Percentiles rank a stretch among this genome's conserved stretches.
Conservation (phyloP, 2,888 invertebrate genomes). For the Lamellibrachia satsuma region DNA sequence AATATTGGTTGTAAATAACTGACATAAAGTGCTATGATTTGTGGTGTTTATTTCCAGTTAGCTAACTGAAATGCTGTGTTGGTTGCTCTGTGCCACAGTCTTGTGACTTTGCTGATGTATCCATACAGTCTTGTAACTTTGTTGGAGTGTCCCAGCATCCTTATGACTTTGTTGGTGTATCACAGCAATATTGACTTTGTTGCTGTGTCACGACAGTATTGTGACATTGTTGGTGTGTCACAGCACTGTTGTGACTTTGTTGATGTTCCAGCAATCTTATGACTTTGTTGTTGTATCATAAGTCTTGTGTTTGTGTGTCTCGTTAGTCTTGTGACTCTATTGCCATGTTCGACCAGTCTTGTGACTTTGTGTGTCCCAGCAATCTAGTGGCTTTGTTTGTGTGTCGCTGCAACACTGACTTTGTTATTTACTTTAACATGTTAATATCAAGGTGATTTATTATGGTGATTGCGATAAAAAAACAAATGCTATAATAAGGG, state of each 20-base stretch:
- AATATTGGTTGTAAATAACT: neutral
- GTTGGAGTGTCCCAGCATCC: neutral
- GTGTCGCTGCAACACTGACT: neutral
- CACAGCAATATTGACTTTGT: no score
- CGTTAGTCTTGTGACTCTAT: neutral
- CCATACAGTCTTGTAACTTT: neutral
- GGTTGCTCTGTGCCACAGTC: neutral
- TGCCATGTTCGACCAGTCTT: neutral
- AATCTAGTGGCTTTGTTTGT: neutral
- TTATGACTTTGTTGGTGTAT: neutral
- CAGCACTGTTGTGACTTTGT: neutral
- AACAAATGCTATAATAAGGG: no score
- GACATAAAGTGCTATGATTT: neutral
- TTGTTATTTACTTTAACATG: neutral
- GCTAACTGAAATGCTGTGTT: neutral
- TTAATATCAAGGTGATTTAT: no score
- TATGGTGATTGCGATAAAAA: no score
- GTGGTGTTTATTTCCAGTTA: neutral
- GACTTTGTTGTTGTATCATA: neutral
- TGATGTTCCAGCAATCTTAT: neutral
- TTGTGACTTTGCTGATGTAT: neutral
- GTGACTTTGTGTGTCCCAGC: neutral
- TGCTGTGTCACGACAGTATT: no score
- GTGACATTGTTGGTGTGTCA: no score
- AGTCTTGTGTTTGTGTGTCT: neutral